Evolutionary conservation across 2,888 invertebrate genomes (phyloP), one percentile per base, ranked within the genome.

Genomic region (Caenorhabditis afra): DNA sequence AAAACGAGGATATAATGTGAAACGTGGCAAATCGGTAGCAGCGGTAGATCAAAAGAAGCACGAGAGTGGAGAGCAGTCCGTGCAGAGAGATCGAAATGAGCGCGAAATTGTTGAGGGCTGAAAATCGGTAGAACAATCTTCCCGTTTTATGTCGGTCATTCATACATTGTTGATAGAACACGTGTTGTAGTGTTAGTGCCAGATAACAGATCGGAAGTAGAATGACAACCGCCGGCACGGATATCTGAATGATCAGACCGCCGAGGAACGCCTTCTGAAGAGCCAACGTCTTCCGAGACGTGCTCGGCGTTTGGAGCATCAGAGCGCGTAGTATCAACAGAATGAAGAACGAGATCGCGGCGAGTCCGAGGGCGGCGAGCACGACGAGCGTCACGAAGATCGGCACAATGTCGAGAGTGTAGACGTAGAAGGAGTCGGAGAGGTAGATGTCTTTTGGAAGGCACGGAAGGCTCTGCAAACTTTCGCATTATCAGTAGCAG

Each of bases 31-130:
- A 5, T 7, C 29, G 29, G 7, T 29, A 29, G 7, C 7, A 7
- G 29, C 29, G 29, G 29, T 29, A 29, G 29, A 29, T 29, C 29
- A 29, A 29, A 29, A 29, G 29, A 3, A 29, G 3, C 7, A 7
- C 29, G 29, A 29, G 4, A 29, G 29, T 29, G 3, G 29, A 29
- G 29, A 29, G 29, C 29, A 29, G 29, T 29, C 62, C 62, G 22
- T 52, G 41, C 0, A 39, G n/a, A 1, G 52, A 39, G 10, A 50
- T 14, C 1, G n/a, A 1, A 1, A 64, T 52, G 52, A 50, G 23
- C 20, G 22, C 10, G 14, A 39, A 23, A 22, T 64, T 64, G 52
- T 64, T 64, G 20, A 49, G 12, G 20, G 29, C 29, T 29, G 29
- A 29, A 29, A 29, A n/a, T n/a, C n/a, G n/a, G n/a, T n/a, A n/a